Base-by-base conservation (phyloP, 2,888 invertebrate genomes). In the Cephalotes varians region DNA sequence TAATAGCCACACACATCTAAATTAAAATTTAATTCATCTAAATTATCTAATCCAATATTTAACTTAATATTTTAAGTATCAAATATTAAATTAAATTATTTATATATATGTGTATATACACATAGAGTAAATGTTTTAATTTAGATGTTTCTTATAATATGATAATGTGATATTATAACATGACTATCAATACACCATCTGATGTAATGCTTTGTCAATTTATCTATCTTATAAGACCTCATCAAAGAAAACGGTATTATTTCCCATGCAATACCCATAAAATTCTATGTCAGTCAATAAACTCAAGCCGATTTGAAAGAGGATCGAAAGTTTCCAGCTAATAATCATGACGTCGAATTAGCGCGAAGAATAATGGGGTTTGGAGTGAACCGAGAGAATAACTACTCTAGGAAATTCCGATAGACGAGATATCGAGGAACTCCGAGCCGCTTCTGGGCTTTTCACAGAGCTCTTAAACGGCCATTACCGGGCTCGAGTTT, bases 401-500 rank as follows among this genome's bases (percentile, higher is more conserved):
- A 80, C 58, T 67, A 73, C 25, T 72, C 56, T 40, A 21, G 60
- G 51, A 85, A 85, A 67, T 83, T 85, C 51, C 80, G 81, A 84
- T 65, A 58, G 83, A 83, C 82, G 79, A 86, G 81, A 82, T 79
- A 82, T 87, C 80, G 83, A 85, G 76, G 69, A 84, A 81, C 81
- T 64, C 37, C 18, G 28, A 64, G 84, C 81, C 83, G 49, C 81
- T 72, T 85, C 79, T 85, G 77, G 74, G 58, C 85, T 86, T 85
- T 88, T 89, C 73, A 80, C 72, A 58, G 47, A 65, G 74, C 81
- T 87, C 85, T 89, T 87, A 87, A 88, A 86, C 69, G 80, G 28
- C 82, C 87, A 87, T 86, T 86, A 83, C 79, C 82, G 81, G n/a
- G 81, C 40, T 76, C 56, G 77, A 80, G 79, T 67, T 74, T 54